phyloP scores from a whole-genome alignment of 1,140 invertebrate genomes.

The Drosophila novamexicana region DNA sequence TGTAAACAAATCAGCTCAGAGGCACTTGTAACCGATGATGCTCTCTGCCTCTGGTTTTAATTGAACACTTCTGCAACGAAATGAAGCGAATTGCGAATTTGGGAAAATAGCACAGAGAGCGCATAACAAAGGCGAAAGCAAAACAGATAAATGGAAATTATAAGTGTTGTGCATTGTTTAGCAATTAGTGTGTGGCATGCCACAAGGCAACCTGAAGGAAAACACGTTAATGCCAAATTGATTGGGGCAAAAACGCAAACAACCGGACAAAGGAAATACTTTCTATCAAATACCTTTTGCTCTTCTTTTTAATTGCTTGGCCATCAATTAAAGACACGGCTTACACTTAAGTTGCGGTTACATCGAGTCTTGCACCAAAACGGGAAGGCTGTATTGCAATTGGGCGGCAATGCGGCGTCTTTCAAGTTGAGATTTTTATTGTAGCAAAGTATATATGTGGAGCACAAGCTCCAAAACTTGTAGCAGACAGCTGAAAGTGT shows the following conservation, averaged over 20 bases:
- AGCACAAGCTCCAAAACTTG: too few species aligned
- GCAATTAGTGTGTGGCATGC: slow-evolving; percentile 43
- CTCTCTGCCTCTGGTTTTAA: slow-evolving; percentile 20
- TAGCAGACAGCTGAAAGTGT: too few species aligned
- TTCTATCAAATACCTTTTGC: slow-evolving; percentile 5
- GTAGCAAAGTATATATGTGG: too few species aligned
- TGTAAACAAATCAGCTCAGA: slow-evolving; percentile 41
- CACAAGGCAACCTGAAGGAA: not conserved
- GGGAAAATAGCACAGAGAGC: not conserved
- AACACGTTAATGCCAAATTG: slow-evolving; percentile 49
- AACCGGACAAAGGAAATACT: not conserved
- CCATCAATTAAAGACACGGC: slow-evolving; percentile 7
- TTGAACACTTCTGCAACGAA: slow-evolving; percentile 21
- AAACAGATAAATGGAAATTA: slow-evolving; percentile 44
- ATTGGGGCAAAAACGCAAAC: slow-evolving; percentile 28
- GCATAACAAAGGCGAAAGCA: slow-evolving; percentile 1
- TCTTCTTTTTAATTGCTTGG: slow-evolving; percentile 10
- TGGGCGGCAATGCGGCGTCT: too few species aligned
- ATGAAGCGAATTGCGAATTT: slow-evolving; percentile 6
- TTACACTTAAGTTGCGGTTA: too few species aligned
- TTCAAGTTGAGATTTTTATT: too few species aligned
- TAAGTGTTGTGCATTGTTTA: slow-evolving; percentile 53
- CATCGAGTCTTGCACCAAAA: too few species aligned
- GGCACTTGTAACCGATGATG: slow-evolving; percentile 2
- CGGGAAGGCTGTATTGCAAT: too few species aligned